Evolutionary conservation across 2,888 invertebrate species (phyloP).

Genomic region (Agrochola circellaris): DNA sequence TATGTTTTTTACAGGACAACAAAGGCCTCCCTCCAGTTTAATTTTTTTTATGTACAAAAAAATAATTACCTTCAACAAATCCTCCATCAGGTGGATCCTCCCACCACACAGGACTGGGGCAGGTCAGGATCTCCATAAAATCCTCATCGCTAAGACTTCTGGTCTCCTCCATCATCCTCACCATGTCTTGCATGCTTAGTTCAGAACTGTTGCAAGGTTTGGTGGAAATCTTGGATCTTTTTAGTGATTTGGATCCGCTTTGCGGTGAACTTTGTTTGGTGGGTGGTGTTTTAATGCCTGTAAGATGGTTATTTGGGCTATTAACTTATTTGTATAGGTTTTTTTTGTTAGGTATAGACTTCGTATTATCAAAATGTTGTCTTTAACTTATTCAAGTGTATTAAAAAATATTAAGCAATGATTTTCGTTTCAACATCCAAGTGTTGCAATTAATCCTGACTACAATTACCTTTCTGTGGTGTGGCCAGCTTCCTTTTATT

Average conservation of each 20-base stretch:
- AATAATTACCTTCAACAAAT: slow-evolving; percentile 76
- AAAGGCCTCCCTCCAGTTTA: background rate
- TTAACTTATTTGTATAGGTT: slow-evolving; percentile 6
- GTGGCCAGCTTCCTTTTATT: slow-evolving; percentile 79
- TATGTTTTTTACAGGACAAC: background rate
- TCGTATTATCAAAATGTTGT: background rate
- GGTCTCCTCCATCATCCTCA: slow-evolving; percentile 75
- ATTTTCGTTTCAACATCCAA: slow-evolving; percentile 3
- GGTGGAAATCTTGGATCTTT: background rate
- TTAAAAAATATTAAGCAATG: background rate
- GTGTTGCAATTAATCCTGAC: slow-evolving; percentile 4
- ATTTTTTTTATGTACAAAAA: background rate
- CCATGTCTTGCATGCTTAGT: slow-evolving; percentile 74
- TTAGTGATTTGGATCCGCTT: background rate
- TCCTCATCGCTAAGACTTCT: slow-evolving; percentile 81
- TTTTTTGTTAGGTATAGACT: background rate
- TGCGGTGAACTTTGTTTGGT: background rate
- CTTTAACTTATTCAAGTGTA: slow-evolving; percentile 1
- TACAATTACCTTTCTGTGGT: slow-evolving; percentile 74
- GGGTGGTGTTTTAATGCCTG: slow-evolving; percentile 43
- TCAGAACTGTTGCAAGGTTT: slow-evolving; percentile 49
- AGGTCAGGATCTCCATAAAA: slow-evolving; percentile 84
- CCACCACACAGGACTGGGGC: slow-evolving; percentile 89
- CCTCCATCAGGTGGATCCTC: slow-evolving; percentile 77
- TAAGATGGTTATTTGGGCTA: slow-evolving; percentile 5